Evolutionary conservation across 2,797 vertebrate genomes (phyloP), one percentile per base, ranked within the genome.

Genomic region (Coreius guichenoti): DNA sequence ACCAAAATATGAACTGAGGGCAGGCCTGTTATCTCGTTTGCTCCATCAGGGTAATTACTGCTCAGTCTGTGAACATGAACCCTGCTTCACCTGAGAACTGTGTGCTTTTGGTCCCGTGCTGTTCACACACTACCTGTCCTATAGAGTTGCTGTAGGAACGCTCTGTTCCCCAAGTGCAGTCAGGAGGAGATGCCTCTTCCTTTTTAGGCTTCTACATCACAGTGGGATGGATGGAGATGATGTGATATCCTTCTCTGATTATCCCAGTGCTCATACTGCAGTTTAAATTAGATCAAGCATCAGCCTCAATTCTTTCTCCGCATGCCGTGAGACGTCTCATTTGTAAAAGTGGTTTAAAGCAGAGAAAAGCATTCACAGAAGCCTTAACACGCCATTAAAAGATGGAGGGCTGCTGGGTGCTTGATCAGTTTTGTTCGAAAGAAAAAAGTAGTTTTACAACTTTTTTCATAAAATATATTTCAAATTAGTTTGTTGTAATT

Each of bases 341-440:
- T 61, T 63, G 49, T 58, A 74, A 80, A 80, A 85, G 76, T 83
- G 51, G 51, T 67, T 26, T 17, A 69, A 43, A 54, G 17, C 31
- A 76, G 51, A 31, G 36, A 29, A 65, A 67, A 63, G 16, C 51
- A 51, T 84, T 49, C 45, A 76, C 49, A 74, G 26, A 72, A 51
- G 47, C 47, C 54, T 54, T 39, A 80, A 67, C 67, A 51, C 61
- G 67, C 16, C 3, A 47, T 54, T 26, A 82, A 39, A 70, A 36
- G 39, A 58, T 78, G 49, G 31, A 74, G 68, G 56, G 29, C 61
- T 83, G 43, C 73, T 77, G 14, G 70, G 54, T 78, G 77, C 79
- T 86, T 85, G 79, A 36, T 76, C 5, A 67, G n/a, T 49, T 83
- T 68, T 47, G 47, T 58, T 73, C 4, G n/a, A 67, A 67, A 54